Conservation (phyloP, 2,113 vertebrate species). For the Odontesthes bonariensis region DNA sequence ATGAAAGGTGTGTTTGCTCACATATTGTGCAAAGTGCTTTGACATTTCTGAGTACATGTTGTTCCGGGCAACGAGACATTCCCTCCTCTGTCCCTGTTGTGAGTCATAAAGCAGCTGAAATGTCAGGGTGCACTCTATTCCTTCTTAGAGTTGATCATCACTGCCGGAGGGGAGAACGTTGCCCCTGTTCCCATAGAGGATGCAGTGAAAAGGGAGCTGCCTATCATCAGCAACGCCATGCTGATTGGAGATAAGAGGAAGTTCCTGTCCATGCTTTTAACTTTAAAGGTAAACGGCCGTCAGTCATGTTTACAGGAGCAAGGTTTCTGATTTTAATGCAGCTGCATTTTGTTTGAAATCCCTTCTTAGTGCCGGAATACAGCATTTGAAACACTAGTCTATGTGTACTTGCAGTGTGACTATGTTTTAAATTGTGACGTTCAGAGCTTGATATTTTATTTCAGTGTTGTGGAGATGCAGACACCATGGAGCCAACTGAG, state of each 20-base stretch:
- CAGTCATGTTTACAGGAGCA: neutral
- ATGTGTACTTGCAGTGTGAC: neutral
- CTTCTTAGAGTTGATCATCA: slow-evolving; percentile 88
- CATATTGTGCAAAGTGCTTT: neutral
- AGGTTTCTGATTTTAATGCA: neutral
- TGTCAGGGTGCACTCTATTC: slow-evolving; percentile 31
- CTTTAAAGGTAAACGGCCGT: slow-evolving; percentile 90
- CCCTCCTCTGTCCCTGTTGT: neutral
- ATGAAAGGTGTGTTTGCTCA: slow-evolving; percentile 85
- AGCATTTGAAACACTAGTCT: neutral
- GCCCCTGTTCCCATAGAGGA: slow-evolving; percentile 89
- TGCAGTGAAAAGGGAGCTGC: slow-evolving; percentile 87
- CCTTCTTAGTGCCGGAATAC: neutral
- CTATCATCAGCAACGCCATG: slow-evolving; percentile 88
- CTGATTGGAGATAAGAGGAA: slow-evolving; percentile 89
- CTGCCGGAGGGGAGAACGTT: slow-evolving; percentile 89
- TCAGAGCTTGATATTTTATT: neutral
- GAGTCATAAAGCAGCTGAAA: slow-evolving; percentile 12
- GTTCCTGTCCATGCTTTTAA: slow-evolving; percentile 90
- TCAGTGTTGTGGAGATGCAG: slow-evolving; percentile 83
- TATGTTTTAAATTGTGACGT: neutral
- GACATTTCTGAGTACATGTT: neutral
- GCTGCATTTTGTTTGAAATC: neutral
- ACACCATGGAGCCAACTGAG: slow-evolving; percentile 87
- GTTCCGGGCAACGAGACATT: neutral